Base-by-base conservation (phyloP, 2,113 vertebrate genomes). In the Benitochromis conjunctus region DNA sequence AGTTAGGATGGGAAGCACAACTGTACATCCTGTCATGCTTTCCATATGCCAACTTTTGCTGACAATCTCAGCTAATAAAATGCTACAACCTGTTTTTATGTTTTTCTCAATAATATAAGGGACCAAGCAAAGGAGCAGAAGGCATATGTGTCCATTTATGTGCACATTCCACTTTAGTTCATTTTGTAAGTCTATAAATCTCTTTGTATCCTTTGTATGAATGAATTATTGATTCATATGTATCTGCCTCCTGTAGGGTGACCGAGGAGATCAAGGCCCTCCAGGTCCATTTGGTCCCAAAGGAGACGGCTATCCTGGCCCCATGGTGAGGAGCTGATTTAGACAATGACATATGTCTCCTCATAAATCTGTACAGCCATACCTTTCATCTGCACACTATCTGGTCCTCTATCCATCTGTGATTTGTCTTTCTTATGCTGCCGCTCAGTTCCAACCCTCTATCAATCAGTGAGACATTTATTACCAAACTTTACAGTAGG, bases 231-330 rank as follows among this genome's bases (percentile, higher is more conserved):
- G 56, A 79, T 43, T 54, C 60, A 19, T 13, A 26, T 29, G 18
- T 31, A 9, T 85, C n/a, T 81, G 36, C 60, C 12, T 51, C 9
- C 13, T 78, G 26, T 34, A 98, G 98, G 98, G 98, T 36, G 97
- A 98, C 26, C 96, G 94, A 83, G 98, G 98, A 56, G 93, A 95
- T 56, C 79, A 91, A 55, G 98, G 98, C 84, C 95, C 93, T 6
- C 79, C 92, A 1, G 98, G 98, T 77, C 97, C 96, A 74, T 95
- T 95, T 26, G 98, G 97, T 55, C 96, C 95, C 66, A 98, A 98
- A 96, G 98, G 98, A 92, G 97, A 98, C 2, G 97, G 97, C 6
- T 97, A 96, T 87, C 96, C 97, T 0, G 98, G 98, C 77, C 96
- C 96, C 80, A 87, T 88, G 36, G 98, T 98, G 94, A 97, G 96